phyloP scores from a whole-genome alignment of 2,888 invertebrate species.

The Alsophila aescularia region DNA sequence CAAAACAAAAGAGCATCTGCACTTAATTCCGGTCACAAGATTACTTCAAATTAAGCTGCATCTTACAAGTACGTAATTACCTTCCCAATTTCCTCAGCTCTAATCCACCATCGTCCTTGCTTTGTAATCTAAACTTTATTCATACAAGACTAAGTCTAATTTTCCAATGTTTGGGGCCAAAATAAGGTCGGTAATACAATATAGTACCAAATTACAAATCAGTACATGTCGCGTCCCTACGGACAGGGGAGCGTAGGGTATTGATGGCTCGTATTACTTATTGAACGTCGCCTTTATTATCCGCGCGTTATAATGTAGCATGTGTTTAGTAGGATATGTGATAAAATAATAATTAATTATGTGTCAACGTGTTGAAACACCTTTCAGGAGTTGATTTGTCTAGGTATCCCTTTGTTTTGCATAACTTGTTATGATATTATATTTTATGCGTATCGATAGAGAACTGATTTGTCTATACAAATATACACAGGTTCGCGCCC shows the following conservation, averaged over 20 bases:
- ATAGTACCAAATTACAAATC: slow-evolving; percentile 53
- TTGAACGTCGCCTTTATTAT: slow-evolving; percentile 41
- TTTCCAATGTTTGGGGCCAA: slow-evolving; percentile 1
- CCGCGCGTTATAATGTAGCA: slow-evolving; percentile 18
- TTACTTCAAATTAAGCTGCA: slow-evolving; percentile 15
- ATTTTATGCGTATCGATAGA: too few species aligned
- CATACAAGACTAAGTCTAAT: slow-evolving; percentile 2
- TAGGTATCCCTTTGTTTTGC: too few species aligned
- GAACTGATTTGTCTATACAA: too few species aligned
- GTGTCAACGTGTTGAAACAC: too few species aligned
- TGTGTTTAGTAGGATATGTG: not conserved
- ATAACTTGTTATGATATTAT: too few species aligned
- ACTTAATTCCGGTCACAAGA: slow-evolving; percentile 7
- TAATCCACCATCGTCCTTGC: slow-evolving; percentile 15
- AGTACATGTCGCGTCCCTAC: slow-evolving; percentile 43
- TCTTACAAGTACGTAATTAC: slow-evolving; percentile 35
- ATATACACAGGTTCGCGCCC: too few species aligned
- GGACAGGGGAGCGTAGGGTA: slow-evolving; percentile 36
- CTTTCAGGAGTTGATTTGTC: too few species aligned
- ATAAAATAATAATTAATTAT: not conserved
- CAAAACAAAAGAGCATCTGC: slow-evolving; percentile 8
- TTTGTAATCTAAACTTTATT: slow-evolving; percentile 4
- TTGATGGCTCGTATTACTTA: slow-evolving; percentile 49
- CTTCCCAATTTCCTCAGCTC: slow-evolving; percentile 31
- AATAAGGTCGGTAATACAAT: slow-evolving; percentile 23